Conservation (phyloP, 2,797 vertebrate species). For the Geotrypetes seraphini region DNA sequence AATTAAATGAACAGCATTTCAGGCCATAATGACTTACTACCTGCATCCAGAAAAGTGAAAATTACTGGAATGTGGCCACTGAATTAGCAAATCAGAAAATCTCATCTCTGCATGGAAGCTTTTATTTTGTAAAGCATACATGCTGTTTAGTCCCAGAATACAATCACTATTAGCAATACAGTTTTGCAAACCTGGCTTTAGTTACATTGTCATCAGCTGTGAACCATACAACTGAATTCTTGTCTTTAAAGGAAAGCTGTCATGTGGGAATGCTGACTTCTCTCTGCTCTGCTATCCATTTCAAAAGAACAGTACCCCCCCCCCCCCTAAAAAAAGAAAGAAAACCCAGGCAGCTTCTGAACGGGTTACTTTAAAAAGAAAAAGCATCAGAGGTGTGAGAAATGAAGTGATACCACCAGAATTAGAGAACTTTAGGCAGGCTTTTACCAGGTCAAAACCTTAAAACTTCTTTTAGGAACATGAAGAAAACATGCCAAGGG, state of each 20-base stretch:
- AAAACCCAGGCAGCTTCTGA: too few relatives aligned
- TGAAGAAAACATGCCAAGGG: slow-evolving; percentile 53
- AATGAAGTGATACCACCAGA: slow-evolving; percentile 51
- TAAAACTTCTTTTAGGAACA: slow-evolving; percentile 54
- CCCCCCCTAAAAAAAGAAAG: too few relatives aligned
- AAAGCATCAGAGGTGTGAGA: slow-evolving; percentile 49
- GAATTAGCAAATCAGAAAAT: not conserved
- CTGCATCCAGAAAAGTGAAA: too few relatives aligned
- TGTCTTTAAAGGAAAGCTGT: slow-evolving; percentile 20
- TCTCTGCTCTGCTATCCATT: slow-evolving; percentile 17
- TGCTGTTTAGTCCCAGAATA: not conserved
- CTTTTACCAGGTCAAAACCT: slow-evolving; percentile 51
- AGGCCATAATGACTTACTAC: too few relatives aligned
- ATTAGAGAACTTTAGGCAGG: slow-evolving; percentile 55
- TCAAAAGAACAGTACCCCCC: slow-evolving; percentile 25
- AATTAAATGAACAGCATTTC: too few relatives aligned
- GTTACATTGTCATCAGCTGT: slow-evolving; percentile 1
- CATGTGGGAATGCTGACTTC: slow-evolving; percentile 9
- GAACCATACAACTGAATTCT: slow-evolving; percentile 17
- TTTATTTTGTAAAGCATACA: not conserved
- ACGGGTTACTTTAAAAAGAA: slow-evolving; percentile 37
- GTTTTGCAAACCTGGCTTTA: slow-evolving; percentile 8
- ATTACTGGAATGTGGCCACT: too few relatives aligned
- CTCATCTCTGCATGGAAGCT: slow-evolving; percentile 11
- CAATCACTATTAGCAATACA: not conserved